Evolutionary conservation across 2,888 invertebrate species (phyloP).

Genomic region (Cheilosia impressa): DNA sequence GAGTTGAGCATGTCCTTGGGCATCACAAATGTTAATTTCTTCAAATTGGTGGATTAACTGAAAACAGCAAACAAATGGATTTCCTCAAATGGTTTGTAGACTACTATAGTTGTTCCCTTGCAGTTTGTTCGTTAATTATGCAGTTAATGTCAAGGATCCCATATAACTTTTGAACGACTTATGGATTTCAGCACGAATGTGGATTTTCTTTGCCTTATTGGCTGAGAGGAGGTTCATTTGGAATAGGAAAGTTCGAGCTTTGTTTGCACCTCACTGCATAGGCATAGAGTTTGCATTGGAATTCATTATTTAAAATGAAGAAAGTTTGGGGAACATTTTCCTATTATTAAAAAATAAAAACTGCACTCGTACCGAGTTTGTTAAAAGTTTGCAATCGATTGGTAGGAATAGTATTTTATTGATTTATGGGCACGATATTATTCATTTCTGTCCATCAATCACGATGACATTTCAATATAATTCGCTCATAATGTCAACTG

Average conservation of each 20-base stretch:
- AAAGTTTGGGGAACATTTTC: not conserved
- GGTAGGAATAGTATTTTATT: not conserved
- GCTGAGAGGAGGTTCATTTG: not conserved
- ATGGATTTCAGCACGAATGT: slow-evolving; percentile 59
- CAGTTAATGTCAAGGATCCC: slow-evolving; percentile 49
- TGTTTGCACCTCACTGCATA: too few species aligned
- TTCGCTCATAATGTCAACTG: slow-evolving; percentile 32
- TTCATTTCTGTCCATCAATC: slow-evolving; percentile 23
- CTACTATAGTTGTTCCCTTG: not conserved
- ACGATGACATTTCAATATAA: slow-evolving; percentile 32
- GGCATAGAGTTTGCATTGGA: not conserved
- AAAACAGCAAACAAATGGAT: slow-evolving; percentile 58
- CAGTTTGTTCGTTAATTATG: slow-evolving; percentile 25
- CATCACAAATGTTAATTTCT: slow-evolving; percentile 1
- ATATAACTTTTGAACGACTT: slow-evolving; percentile 26
- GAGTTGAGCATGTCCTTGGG: slow-evolving; percentile 20
- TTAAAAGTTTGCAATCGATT: slow-evolving; percentile 23
- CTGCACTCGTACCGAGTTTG: not conserved
- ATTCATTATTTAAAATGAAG: not conserved
- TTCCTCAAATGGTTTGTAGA: slow-evolving; percentile 67
- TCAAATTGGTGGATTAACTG: slow-evolving; percentile 39
- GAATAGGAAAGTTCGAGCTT: slow-evolving; percentile 4
- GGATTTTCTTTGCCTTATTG: slow-evolving; percentile 23
- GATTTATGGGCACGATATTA: slow-evolving; percentile 17
- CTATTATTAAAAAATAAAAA: not conserved